Base-by-base conservation (phyloP, 2,797 vertebrate species). In the Paguma larvata region DNA sequence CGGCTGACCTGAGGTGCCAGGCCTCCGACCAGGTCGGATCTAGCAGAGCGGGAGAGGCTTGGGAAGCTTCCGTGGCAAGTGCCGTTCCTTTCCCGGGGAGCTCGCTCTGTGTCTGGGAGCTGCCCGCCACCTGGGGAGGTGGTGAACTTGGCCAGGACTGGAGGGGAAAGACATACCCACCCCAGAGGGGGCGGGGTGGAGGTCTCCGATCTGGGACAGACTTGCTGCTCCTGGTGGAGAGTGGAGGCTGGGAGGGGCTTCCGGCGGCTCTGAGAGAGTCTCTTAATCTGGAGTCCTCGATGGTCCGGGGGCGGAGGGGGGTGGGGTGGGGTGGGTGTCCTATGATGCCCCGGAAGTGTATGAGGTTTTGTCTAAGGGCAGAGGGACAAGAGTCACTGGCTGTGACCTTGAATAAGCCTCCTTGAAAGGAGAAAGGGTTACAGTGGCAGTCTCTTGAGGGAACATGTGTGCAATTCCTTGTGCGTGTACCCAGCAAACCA, bases 401-500 rank as follows among this genome's bases (percentile, higher is more conserved):
- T 85, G 4, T 92, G 80, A 80, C n/a, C 72, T 72, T 16, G 1
- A 63, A 82, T 15, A 14, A 30, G 62, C 16, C 78, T 95, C n/a
- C 70, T 38, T 38, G 34, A 48, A 30, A 85, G 23, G n/a, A 68
- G 51, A 30, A 84, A 82, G 27, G 38, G 46, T 82, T 38, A 86
- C 70, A 82, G 30, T 32, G 32, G 27, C 15, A 8, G 44, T 85
- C 16, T 80, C 63, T 34, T 6, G 53, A 79, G 38, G n/a, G 53
- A 62, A 38, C 10, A 15, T 32, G 25, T 16, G 4, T 82, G n/a
- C 89, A 62, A 16, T 27, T 56, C 65, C 75, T 80, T 27, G 25
- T 0, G 0, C n/a, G 32, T 84, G 48, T 1, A 21, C 27, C 46
- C 4, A 1, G 32, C 65, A 78, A 51, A 34, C 34, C 6, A 5